Evolutionary conservation across 1,140 invertebrate genomes (phyloP).

Genomic region (Hormaphis cornu): DNA sequence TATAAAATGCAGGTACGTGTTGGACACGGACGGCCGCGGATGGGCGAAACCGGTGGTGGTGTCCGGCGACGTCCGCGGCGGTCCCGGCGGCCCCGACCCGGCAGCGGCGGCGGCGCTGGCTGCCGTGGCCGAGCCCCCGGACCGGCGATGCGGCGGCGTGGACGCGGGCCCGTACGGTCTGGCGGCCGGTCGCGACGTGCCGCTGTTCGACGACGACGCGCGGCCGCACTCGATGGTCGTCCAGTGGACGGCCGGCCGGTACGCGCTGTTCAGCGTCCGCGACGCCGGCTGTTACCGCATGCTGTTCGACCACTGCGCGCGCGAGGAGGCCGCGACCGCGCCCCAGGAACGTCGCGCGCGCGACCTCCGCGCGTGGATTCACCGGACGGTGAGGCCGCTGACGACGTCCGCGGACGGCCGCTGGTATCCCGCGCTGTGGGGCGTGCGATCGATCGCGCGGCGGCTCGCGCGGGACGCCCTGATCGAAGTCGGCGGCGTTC

Average conservation of each 20-base stretch:
- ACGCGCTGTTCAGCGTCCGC: neutral
- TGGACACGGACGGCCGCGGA: neutral
- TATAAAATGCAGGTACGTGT: neutral
- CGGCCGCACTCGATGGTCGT: neutral
- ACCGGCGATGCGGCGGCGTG: neutral
- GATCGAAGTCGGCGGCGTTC: neutral
- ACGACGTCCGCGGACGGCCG: neutral
- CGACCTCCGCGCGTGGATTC: neutral
- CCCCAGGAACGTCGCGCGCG: neutral
- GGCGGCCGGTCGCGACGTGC: neutral
- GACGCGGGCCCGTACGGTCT: neutral
- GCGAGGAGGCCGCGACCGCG: no score
- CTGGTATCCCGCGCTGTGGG: slow-evolving; percentile 6
- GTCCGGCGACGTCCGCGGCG: neutral
- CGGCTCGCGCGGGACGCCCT: neutral
- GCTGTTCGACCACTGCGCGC: neutral
- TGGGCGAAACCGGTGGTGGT: neutral
- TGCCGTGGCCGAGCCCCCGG: neutral
- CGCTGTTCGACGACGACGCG: neutral
- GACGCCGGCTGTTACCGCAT: neutral
- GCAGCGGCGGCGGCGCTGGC: neutral
- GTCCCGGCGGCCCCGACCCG: no score
- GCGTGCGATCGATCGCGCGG: neutral
- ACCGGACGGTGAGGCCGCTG: neutral
- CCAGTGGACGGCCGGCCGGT: neutral